Conservation (phyloP, 2,888 invertebrate genomes). For the Polymixis lichenea region DNA sequence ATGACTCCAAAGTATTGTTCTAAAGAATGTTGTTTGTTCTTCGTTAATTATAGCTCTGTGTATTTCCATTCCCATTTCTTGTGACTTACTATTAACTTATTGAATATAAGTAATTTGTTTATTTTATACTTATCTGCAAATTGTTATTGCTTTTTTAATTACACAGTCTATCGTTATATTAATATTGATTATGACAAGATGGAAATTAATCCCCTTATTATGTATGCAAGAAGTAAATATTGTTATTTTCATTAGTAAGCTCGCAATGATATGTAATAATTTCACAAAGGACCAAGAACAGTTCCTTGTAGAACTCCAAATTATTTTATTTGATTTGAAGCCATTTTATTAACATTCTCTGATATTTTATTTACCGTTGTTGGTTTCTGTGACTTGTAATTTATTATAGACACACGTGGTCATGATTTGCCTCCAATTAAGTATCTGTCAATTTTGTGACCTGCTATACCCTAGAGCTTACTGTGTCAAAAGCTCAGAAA, state of each 20-base stretch:
- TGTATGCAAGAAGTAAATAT: neutral
- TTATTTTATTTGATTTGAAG: neutral
- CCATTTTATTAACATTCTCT: neutral
- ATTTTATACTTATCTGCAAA: conserved; percentile 22
- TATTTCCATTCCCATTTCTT: conserved; percentile 30
- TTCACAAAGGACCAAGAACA: neutral
- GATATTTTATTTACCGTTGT: neutral
- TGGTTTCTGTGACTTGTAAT: neutral
- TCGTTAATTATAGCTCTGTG: neutral
- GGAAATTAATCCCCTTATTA: neutral
- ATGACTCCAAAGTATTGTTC: neutral
- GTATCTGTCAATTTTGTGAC: neutral
- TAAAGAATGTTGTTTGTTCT: conserved; percentile 22
- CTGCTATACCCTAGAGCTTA: neutral
- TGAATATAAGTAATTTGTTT: conserved; percentile 17
- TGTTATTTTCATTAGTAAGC: neutral
- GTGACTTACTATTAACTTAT: conserved; percentile 7
- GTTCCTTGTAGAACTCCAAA: conserved; percentile 1
- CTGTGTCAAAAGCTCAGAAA: neutral
- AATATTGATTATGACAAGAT: conserved; percentile 11
- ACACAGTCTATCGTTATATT: conserved; percentile 10
- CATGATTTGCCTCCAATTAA: neutral
- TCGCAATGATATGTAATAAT: neutral
- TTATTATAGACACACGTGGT: neutral
- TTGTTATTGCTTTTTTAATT: conserved; percentile 2